A percentile compares a stretch with the other conserved stretches of the same genome.
phyloP scores from a whole-genome alignment of 2,888 invertebrate genomes.

The Heliconius sara region DNA sequence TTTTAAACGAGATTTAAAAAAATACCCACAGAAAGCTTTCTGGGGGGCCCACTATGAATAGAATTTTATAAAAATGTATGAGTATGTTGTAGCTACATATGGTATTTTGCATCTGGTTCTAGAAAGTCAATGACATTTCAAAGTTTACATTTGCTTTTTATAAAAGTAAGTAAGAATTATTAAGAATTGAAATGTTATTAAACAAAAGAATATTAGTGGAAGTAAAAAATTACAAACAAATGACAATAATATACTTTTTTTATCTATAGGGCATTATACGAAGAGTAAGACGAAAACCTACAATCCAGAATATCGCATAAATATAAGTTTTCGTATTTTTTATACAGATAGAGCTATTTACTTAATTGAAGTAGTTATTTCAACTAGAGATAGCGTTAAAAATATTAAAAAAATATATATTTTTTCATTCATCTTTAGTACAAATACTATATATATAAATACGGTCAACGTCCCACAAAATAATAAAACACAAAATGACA shows the following conservation, averaged over 20 bases:
- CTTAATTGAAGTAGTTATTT: no score
- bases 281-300: no score
- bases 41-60: constrained; percentile 34
- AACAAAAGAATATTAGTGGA: no score
- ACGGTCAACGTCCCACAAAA: constrained; percentile 32
- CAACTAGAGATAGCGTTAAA: no score
- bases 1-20: constrained; percentile 66
- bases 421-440: neutral
- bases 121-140: neutral
- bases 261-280: no score
- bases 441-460: neutral
- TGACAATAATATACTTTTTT: no score
- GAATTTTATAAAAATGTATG: constrained; percentile 35
- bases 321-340: no score
- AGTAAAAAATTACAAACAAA: no score
- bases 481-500: constrained; percentile 31
- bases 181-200: no score
- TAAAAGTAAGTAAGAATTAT: neutral
- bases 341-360: no score
- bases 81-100: constrained; percentile 22
- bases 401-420: no score
- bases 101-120: constrained; percentile 5
- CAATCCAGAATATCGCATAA: no score
- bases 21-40: constrained; percentile 39
- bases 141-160: neutral